A percentile compares a stretch with the other conserved stretches of the same genome.
These are phyloP conservation scores for Nymphicus hollandicus DNA, from an alignment of 2,113 vertebrate species.

Conservation along the genomic window DNA sequence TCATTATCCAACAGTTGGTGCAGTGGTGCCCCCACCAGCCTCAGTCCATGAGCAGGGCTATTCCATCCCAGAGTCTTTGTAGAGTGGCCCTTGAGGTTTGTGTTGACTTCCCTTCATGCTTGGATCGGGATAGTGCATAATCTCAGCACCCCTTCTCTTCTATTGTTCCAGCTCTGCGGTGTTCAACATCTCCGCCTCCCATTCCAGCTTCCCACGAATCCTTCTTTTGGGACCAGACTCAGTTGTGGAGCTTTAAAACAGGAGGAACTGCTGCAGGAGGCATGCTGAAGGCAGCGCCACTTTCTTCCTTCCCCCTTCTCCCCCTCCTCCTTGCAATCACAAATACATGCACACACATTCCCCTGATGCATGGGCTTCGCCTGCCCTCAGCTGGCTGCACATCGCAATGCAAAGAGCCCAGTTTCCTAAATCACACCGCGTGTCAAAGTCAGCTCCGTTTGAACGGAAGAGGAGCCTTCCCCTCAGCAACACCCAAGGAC, in stretches of 20 bases:
- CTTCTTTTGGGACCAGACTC: neutral
- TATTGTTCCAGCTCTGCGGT: neutral
- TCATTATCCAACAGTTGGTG: neutral
- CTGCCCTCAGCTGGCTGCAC: conserved; percentile 65
- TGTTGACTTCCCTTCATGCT: neutral
- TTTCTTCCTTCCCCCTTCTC: neutral
- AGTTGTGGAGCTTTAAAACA: neutral
- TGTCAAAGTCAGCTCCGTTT: fast-evolving
- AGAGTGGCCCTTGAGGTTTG: fast-evolving
- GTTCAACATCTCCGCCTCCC: neutral
- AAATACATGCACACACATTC: fast-evolving
- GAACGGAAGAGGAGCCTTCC: neutral
- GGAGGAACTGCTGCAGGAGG: neutral
- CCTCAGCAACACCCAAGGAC: neutral
- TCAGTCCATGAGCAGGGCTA: neutral
- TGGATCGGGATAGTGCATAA: neutral
- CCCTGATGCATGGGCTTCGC: neutral
- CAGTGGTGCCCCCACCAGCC: neutral
- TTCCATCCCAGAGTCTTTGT: neutral
- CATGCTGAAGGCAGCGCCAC: neutral
- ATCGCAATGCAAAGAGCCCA: neutral
- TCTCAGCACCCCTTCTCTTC: neutral
- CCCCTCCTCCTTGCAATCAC: neutral
- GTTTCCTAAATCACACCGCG: neutral
- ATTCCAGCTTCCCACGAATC: fast-evolving